Evolutionary conservation across 2,113 vertebrate species (phyloP), one percentile per base, ranked within the genome.

Genomic region (Oncorhynchus keta): DNA sequence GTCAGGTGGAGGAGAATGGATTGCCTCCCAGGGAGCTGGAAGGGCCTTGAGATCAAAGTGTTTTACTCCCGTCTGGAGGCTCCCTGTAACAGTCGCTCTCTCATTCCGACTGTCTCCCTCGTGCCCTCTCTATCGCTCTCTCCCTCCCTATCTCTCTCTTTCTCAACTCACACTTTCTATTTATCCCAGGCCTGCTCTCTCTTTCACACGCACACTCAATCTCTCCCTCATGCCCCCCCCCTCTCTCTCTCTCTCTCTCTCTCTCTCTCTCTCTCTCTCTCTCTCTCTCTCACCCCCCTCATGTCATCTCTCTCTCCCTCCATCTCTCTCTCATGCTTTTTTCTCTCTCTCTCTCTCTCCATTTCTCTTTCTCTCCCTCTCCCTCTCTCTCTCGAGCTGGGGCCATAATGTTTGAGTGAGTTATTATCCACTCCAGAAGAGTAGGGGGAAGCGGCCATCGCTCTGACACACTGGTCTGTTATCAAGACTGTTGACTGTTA

Each of bases 31-130:
- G 51, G 55, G 77, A 82, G 82, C 79, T 77, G 3, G n/a, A 79
- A 85, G 86, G 74, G 76, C 80, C 86, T 70, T 81, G 77, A 81
- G 80, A 89, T 91, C 81, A 87, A 85, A 89, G 83, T 45, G 1
- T 79, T 72, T 39, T 59, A 39, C 28, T 81, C 22, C n/a, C 45
- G 11, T 67, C 62, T 20, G 73, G 14, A 55, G 51, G 14, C 51
- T 55, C 51, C 51, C 51, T 18, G 39, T 45, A 45, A 55, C 12
- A 55, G 12, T 18, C 51, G 18, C 51, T 55, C 49, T 51, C 51
- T 55, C 51, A 5, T 55, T 55, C 13, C 5, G 51, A 55, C 14
- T 51, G 11, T 51, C 14, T 16, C 14, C 49, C 49, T 11, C 6
- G 13, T n/a, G 22, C n/a, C 1, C 20, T n/a, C n/a, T 16, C 59